Evolutionary conservation across 2,888 invertebrate species (phyloP), one percentile per base, ranked within the genome.

Genomic region (Erebia epiphron): DNA sequence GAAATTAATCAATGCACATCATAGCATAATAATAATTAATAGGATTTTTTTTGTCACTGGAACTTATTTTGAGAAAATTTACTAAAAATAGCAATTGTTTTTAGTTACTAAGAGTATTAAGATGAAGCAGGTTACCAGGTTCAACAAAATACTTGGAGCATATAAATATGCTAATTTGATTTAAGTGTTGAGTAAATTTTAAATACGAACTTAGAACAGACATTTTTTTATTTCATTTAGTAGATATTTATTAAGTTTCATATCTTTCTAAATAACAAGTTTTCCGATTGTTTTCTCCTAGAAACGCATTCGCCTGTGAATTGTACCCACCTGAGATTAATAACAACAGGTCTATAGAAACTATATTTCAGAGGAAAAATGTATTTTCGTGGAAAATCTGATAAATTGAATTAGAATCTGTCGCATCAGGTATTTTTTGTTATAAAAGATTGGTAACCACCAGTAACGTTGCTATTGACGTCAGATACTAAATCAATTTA

Each of bases 331-430:
- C 26, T 11, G n/a, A 68, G 21, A 26, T 61, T 61, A 62, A 67
- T 67, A 65, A 73, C 67, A 73, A 73, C 61, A 67, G 65, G 56
- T 70, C 70, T 58, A 65, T 70, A 68, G 67, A 68, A 73, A 73
- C 70, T 72, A 70, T 56, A 49, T 70, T 73, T 68, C 60, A 65
- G 56, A 68, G 65, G 18, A 21, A 21, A 60, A 64, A 49, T 54
- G 60, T 70, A 62, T 68, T 73, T 68, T 68, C 67, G 26, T 16
- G n/a, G 54, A 49, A 70, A 73, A 73, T 70, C 72, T 70, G 64
- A 60, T 52, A 66, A 72, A 63, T 66, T 72, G 62, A 56, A 66
- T 69, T 41, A 49, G 41, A 35, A 61, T 72, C 61, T 50, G 61
- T 46, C 61, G n/a, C 26, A 26, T 18, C 43, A 8, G 10, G 54